Percentiles rank a stretch among this genome's conserved stretches.
Conservation (phyloP, 1,140 invertebrate species). For the Pseudomyrmex gracilis region DNA sequence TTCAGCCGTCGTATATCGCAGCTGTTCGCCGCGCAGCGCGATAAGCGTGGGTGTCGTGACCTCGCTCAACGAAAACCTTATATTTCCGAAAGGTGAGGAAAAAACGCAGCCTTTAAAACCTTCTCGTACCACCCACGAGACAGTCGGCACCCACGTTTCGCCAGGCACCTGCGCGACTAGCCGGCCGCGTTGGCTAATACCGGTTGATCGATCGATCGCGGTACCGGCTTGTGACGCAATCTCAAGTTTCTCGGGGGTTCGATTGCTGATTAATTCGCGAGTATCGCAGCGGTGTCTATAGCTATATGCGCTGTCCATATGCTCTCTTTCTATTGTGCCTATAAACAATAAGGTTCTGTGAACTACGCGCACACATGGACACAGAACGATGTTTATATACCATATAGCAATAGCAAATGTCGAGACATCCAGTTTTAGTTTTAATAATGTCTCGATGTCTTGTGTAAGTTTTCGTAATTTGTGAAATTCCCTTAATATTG, state of each 20-base stretch:
- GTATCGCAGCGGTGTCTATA: slow-evolving; percentile 18
- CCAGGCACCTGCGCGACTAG: slow-evolving; percentile 66
- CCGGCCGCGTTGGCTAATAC: slow-evolving; percentile 58
- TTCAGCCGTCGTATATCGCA: slow-evolving; percentile 67
- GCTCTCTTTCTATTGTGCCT: not conserved
- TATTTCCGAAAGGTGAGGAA: slow-evolving; percentile 74
- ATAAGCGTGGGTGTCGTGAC: slow-evolving; percentile 67
- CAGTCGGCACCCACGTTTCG: slow-evolving; percentile 64
- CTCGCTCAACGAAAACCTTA: slow-evolving; percentile 72
- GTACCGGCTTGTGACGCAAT: slow-evolving; percentile 60
- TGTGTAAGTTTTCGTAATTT: not conserved
- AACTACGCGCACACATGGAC: not conserved
- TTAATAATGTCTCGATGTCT: not conserved
- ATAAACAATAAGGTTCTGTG: not conserved
- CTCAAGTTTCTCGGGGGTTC: slow-evolving; percentile 14
- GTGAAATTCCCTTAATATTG: not conserved
- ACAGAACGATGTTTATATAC: not conserved
- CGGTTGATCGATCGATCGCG: slow-evolving; percentile 62
- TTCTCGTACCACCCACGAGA: slow-evolving; percentile 70
- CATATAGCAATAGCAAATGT: not conserved
- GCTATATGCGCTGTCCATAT: slow-evolving; percentile 48
- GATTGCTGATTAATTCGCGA: slow-evolving; percentile 52
- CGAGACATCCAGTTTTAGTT: not conserved
- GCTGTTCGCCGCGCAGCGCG: slow-evolving; percentile 60
- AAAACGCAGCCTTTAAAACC: slow-evolving; percentile 64